A percentile compares a stretch with the other conserved stretches of the same genome.
phyloP scores from a whole-genome alignment of 2,888 invertebrate genomes.

The Altica lythri region DNA sequence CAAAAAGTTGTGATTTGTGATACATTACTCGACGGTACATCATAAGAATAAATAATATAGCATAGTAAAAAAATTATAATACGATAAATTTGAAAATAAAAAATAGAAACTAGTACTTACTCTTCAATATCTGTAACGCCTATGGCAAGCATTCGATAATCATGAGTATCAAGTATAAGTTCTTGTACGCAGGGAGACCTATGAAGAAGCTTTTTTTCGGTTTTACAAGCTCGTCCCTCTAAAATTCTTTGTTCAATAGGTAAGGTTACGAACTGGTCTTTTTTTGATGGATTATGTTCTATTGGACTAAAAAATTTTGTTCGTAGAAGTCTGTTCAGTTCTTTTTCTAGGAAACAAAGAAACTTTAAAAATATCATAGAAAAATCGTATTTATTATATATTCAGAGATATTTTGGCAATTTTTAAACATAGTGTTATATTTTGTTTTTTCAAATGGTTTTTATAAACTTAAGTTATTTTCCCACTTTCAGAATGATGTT shows the following conservation, averaged over 20 bases:
- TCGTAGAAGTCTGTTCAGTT: conserved; percentile 66
- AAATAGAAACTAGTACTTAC: conserved; percentile 41
- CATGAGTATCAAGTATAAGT: conserved; percentile 63
- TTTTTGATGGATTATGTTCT: conserved; percentile 55
- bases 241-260: conserved; percentile 60
- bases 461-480: no score
- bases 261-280: conserved; percentile 54
- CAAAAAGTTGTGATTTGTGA: no score
- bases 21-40: no score
- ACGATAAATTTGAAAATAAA: background rate
- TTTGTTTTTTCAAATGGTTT: no score
- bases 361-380: background rate
- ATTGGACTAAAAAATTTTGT: conserved; percentile 65
- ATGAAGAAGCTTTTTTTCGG: conserved; percentile 63
- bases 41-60: background rate
- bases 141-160: conserved; percentile 64
- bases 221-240: conserved; percentile 60
- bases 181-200: conserved; percentile 66
- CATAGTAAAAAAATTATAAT: background rate
- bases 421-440: background rate
- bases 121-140: conserved; percentile 55
- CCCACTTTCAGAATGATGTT: no score
- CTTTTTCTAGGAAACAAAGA: conserved; percentile 59
- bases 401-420: background rate
- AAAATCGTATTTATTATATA: background rate